Evolutionary conservation across 2,797 vertebrate genomes (phyloP).

Genomic region (Lateolabrax maculatus): DNA sequence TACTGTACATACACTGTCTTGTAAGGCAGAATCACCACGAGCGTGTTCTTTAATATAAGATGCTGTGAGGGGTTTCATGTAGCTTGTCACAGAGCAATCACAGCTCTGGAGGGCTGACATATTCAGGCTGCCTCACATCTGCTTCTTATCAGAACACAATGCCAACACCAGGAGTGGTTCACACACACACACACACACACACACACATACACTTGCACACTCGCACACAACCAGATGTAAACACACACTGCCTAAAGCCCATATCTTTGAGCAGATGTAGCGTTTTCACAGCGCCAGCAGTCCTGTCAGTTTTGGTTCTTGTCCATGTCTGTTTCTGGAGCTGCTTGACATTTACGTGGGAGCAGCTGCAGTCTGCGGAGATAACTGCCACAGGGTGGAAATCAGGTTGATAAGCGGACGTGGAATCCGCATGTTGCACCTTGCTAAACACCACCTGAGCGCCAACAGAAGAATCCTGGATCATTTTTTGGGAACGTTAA

Average conservation of each 20-base stretch:
- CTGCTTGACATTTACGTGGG: conserved; percentile 58
- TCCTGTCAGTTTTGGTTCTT: conserved; percentile 45
- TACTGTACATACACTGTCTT: neutral
- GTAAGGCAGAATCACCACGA: neutral
- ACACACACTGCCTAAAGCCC: conserved; percentile 27
- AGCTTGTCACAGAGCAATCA: conserved; percentile 5
- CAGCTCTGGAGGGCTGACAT: conserved; percentile 29
- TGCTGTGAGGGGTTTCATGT: neutral
- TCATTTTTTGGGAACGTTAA: conserved; percentile 14
- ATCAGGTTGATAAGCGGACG: conserved; percentile 16
- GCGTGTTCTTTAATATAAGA: fast-evolving
- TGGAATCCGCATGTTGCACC: conserved; percentile 4
- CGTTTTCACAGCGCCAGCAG: conserved; percentile 32
- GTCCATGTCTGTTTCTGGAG: conserved; percentile 41
- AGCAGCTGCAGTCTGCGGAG: conserved; percentile 63
- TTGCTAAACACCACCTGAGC: conserved; percentile 28
- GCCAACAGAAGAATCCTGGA: neutral
- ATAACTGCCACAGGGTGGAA: conserved; percentile 47
- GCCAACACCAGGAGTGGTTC: conserved; percentile 24
- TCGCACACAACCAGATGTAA: conserved; percentile 12
- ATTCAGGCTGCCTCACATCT: conserved; percentile 46
- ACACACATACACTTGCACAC: neutral
- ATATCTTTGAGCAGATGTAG: conserved; percentile 44
- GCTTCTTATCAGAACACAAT: conserved; percentile 46
- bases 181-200: neutral